These are phyloP conservation scores for Drosophila helvetica DNA, from an alignment of 2,888 invertebrate genomes.

Conservation along the genomic window DNA sequence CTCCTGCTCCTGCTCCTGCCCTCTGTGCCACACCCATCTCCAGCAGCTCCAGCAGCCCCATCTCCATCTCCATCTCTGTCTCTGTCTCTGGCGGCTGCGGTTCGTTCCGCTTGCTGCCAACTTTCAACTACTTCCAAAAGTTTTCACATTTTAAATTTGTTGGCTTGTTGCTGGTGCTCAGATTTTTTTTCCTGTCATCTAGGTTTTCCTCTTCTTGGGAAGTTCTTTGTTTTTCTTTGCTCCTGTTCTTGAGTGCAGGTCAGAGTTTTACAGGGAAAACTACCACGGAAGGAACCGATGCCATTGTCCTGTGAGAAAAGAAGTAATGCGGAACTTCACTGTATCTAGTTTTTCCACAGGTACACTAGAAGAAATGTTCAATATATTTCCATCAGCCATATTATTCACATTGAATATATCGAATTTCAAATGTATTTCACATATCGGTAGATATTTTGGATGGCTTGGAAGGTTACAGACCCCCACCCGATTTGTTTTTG, in stretches of 20 bases:
- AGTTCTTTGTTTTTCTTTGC: slow-evolving; percentile 36
- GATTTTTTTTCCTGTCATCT: slow-evolving; percentile 34
- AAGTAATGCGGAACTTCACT: neutral
- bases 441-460: too few species aligned
- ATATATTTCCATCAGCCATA: neutral
- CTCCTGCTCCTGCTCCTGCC: too few species aligned
- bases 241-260: slow-evolving; percentile 27
- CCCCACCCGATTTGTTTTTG: too few species aligned
- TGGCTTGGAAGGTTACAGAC: too few species aligned
- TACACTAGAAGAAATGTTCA: neutral
- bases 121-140: slow-evolving; percentile 61
- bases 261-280: slow-evolving; percentile 3
- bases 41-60: slow-evolving; percentile 16
- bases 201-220: slow-evolving; percentile 2
- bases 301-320: neutral
- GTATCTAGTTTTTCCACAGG: neutral
- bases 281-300: neutral
- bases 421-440: too few species aligned
- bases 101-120: slow-evolving; percentile 55
- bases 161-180: slow-evolving; percentile 48
- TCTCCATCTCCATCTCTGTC: slow-evolving; percentile 4
- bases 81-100: slow-evolving; percentile 61
- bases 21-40: neutral
- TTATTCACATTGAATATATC: too few species aligned
- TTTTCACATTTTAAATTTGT: slow-evolving; percentile 76